Evolutionary conservation across 2,797 vertebrate species (phyloP).

Genomic region (Karalla daura): DNA sequence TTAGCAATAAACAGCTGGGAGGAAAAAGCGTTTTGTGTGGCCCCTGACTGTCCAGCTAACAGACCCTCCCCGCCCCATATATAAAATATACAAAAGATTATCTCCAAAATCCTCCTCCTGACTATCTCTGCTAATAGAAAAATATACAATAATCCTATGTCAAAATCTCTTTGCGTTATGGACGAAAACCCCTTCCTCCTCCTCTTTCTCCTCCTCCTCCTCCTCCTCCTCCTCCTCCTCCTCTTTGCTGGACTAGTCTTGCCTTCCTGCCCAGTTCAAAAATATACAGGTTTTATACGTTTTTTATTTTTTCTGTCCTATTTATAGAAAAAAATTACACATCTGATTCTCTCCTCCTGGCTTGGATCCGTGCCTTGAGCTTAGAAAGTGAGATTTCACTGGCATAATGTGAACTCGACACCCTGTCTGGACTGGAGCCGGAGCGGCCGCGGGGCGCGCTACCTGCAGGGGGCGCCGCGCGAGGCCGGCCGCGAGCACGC

Average conservation of each 20-base stretch:
- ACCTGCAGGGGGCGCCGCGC: constrained; percentile 58
- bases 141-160: constrained; percentile 87
- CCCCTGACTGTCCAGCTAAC: constrained; percentile 68
- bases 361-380: constrained; percentile 70
- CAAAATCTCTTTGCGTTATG: constrained; percentile 81
- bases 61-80: constrained; percentile 72
- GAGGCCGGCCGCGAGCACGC: constrained; percentile 60
- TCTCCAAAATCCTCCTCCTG: constrained; percentile 80
- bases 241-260: constrained; percentile 60
- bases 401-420: constrained; percentile 71
- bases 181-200: constrained; percentile 53
- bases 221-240: constrained; percentile 7
- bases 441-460: constrained; percentile 54
- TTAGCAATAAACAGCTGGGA: constrained; percentile 61
- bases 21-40: constrained; percentile 53
- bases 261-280: constrained; percentile 80
- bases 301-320: constrained; percentile 62
- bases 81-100: constrained; percentile 87
- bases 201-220: constrained; percentile 6
- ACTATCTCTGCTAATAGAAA: constrained; percentile 84
- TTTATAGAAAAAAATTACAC: constrained; percentile 78
- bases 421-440: constrained; percentile 60
- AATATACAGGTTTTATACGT: constrained; percentile 85
- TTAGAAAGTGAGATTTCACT: constrained; percentile 73
- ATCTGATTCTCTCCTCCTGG: constrained; percentile 64